phyloP scores from a whole-genome alignment of 1,140 invertebrate species.

The Heliconius hermathena region DNA sequence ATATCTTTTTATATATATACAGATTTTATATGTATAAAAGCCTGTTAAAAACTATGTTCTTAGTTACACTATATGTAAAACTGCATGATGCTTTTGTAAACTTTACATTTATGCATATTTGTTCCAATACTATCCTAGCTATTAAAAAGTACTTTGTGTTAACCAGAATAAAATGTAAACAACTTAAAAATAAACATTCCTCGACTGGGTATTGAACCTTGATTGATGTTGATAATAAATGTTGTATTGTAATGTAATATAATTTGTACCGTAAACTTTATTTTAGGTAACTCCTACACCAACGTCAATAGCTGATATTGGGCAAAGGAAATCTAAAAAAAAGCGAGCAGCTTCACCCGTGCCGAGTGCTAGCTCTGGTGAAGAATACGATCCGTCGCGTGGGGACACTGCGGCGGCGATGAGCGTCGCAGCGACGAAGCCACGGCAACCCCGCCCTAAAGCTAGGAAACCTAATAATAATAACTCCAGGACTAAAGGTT shows the following conservation, averaged over 20 bases:
- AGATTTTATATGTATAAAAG: too few relatives aligned
- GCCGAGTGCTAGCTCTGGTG: slow-evolving; percentile 74
- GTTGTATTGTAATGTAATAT: not conserved
- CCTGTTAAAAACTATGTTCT: too few relatives aligned
- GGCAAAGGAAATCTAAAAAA: slow-evolving; percentile 72
- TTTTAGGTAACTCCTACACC: slow-evolving; percentile 65
- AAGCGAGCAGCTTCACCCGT: slow-evolving; percentile 67
- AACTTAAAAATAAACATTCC: too few relatives aligned
- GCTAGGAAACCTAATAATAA: slow-evolving; percentile 63
- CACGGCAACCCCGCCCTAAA: slow-evolving; percentile 56
- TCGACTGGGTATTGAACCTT: not conserved
- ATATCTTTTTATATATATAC: too few relatives aligned
- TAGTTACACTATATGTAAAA: not conserved
- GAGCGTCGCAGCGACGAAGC: slow-evolving; percentile 69
- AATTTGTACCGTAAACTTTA: not conserved
- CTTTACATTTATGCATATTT: too few relatives aligned
- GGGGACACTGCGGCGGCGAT: slow-evolving; percentile 63
- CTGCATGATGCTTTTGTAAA: too few relatives aligned
- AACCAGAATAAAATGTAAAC: too few relatives aligned
- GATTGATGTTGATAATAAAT: not conserved
- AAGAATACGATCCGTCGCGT: slow-evolving; percentile 73
- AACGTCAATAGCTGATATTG: slow-evolving; percentile 63
- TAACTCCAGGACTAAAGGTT: slow-evolving; percentile 68
- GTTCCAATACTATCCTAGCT: too few relatives aligned
- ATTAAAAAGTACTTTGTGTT: too few relatives aligned